These are phyloP conservation scores for Nymphalis io DNA, from an alignment of 1,140 invertebrate genomes.

Conservation along the genomic window DNA sequence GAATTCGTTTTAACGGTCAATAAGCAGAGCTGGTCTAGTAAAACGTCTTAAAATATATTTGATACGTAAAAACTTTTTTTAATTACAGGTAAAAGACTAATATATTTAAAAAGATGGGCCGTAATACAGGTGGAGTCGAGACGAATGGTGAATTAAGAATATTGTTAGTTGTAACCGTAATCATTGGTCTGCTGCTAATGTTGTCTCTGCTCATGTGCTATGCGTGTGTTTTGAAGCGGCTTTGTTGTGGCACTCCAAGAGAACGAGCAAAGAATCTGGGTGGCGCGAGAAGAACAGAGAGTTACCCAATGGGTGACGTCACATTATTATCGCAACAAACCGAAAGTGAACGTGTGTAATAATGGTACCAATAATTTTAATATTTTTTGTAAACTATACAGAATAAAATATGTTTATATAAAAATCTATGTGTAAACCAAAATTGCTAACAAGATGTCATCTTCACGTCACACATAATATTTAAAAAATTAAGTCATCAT, in stretches of 20 bases:
- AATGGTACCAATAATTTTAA: no score
- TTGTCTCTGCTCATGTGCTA: slow-evolving; percentile 81
- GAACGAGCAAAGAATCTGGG: slow-evolving; percentile 68
- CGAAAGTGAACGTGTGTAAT: slow-evolving; percentile 77
- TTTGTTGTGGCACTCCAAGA: slow-evolving; percentile 75
- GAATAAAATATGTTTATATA: no score
- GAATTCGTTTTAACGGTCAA: no score
- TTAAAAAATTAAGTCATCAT: no score
- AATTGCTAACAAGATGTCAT: no score
- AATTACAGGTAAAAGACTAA: slow-evolving; percentile 36
- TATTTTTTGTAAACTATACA: no score
- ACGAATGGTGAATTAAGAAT: slow-evolving; percentile 77
- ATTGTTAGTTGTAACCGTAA: slow-evolving; percentile 78
- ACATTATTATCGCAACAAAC: slow-evolving; percentile 80
- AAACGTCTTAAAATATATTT: not conserved
- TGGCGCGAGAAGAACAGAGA: slow-evolving; percentile 66
- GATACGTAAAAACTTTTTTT: slow-evolving; percentile 8
- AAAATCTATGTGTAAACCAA: no score
- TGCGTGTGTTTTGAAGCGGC: slow-evolving; percentile 79
- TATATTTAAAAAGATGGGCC: slow-evolving; percentile 52
- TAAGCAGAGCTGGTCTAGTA: no score
- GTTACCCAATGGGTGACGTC: slow-evolving; percentile 78
- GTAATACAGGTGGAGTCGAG: slow-evolving; percentile 57
- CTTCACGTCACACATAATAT: no score
- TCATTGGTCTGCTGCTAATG: slow-evolving; percentile 79